Conservation (phyloP, 2,113 vertebrate genomes). For the Ranitomeya imitator region DNA sequence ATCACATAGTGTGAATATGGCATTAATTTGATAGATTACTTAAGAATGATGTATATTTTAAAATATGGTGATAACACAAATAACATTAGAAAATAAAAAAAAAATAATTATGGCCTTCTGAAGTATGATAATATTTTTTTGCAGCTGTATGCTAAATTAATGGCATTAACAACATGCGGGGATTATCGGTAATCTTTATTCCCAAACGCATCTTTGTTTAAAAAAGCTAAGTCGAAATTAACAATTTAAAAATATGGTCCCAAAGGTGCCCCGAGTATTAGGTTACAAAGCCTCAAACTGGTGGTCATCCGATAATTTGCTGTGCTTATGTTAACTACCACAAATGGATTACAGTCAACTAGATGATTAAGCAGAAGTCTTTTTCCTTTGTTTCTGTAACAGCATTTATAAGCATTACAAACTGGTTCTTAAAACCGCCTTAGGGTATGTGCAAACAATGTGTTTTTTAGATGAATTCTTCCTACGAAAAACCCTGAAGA, state of each 20-base stretch:
- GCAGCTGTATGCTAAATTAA: too few relatives aligned
- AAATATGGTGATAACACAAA: too few relatives aligned
- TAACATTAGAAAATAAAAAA: too few relatives aligned
- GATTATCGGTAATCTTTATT: background rate
- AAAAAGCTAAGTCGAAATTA: conserved; percentile 4
- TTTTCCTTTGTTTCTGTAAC: background rate
- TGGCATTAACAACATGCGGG: too few relatives aligned
- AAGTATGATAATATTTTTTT: too few relatives aligned
- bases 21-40: too few relatives aligned
- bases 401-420: conserved; percentile 28
- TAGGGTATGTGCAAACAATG: too few relatives aligned
- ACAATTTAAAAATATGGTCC: conserved; percentile 46
- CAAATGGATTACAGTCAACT: conserved; percentile 22
- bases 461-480: too few relatives aligned
- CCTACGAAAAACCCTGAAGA: too few relatives aligned
- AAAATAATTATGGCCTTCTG: too few relatives aligned
- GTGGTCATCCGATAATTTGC: conserved; percentile 49
- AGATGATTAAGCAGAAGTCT: conserved; percentile 36
- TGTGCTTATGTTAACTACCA: conserved; percentile 33
- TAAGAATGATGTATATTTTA: too few relatives aligned
- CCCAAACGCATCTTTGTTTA: conserved; percentile 5
- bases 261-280: background rate
- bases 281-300: conserved; percentile 17
- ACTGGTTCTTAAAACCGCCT: conserved; percentile 23
- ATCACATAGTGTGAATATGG: too few relatives aligned